Evolutionary conservation across 2,797 vertebrate genomes (phyloP).

Genomic region (Rhinella marina): DNA sequence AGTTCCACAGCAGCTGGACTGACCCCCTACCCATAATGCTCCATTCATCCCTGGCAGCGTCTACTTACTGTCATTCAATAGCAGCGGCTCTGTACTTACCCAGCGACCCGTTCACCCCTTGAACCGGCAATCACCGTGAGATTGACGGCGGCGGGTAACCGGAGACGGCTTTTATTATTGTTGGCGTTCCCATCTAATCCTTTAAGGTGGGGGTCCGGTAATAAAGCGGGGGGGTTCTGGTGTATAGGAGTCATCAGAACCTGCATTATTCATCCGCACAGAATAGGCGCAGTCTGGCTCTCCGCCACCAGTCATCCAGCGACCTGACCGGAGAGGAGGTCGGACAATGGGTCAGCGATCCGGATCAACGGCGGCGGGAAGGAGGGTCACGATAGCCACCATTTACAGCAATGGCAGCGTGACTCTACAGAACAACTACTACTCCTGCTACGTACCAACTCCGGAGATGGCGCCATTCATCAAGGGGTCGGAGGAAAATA

Average conservation of each 20-base stretch:
- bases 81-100: neutral
- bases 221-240: neutral
- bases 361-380: neutral
- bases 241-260: neutral
- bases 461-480: too few relatives aligned
- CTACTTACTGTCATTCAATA: neutral
- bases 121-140: neutral
- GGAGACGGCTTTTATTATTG: constrained; percentile 4
- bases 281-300: neutral
- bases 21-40: neutral
- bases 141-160: neutral
- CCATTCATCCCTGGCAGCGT: neutral
- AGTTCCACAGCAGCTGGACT: too few relatives aligned
- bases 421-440: too few relatives aligned
- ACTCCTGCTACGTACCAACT: too few relatives aligned
- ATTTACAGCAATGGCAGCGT: too few relatives aligned
- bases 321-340: neutral
- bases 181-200: neutral
- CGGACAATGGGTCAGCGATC: neutral
- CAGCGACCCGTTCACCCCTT: neutral
- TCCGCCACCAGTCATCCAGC: neutral
- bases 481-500: too few relatives aligned
- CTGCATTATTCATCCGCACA: neutral
- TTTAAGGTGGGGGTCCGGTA: neutral
- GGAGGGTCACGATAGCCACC: too few relatives aligned